Evolutionary conservation across 2,797 vertebrate species (phyloP).

Genomic region (Acanthis flammea): DNA sequence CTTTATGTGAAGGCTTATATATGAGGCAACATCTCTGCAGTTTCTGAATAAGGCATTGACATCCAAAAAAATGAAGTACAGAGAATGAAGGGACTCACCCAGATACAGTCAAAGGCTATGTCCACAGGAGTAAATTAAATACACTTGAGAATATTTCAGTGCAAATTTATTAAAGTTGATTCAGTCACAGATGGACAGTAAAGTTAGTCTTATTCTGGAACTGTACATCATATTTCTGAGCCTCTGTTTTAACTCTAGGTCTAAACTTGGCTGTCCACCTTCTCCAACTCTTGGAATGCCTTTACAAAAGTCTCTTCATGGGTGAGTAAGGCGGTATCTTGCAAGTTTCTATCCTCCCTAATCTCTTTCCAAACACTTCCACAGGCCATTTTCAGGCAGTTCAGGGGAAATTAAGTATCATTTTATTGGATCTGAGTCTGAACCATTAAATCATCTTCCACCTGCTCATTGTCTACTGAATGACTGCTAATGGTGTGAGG

Average conservation of each 20-base stretch:
- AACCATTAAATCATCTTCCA: neutral
- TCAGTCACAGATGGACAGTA: neutral
- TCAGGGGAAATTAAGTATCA: neutral
- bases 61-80: neutral
- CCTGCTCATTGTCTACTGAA: neutral
- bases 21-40: neutral
- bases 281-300: neutral
- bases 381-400: neutral
- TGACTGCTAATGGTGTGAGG: neutral
- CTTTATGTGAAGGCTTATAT: neutral
- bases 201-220: neutral
- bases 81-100: neutral
- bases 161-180: neutral
- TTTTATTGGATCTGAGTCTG: neutral
- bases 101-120: neutral
- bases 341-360: neutral
- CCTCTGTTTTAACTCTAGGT: neutral
- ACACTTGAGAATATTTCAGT: neutral
- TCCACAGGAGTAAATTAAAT: neutral
- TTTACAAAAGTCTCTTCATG: neutral
- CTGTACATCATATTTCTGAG: neutral
- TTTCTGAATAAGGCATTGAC: neutral
- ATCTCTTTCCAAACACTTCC: neutral
- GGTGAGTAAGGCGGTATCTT: neutral
- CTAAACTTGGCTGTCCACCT: neutral